Evolutionary conservation across 2,888 invertebrate genomes (phyloP).

Genomic region (Stictocephala bisonia): DNA sequence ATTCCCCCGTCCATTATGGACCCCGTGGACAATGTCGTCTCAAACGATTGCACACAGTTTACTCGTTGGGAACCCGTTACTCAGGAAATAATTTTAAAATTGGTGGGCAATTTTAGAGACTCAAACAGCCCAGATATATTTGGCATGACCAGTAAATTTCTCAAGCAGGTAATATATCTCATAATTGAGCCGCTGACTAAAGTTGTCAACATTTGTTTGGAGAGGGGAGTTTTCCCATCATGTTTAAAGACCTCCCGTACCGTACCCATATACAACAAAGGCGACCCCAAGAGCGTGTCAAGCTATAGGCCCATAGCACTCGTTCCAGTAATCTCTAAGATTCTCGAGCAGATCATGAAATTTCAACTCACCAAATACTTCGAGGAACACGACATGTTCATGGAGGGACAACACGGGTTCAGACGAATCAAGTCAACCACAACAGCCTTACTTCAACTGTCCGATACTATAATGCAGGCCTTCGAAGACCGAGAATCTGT

Average conservation of each 20-base stretch:
- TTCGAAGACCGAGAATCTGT: not conserved
- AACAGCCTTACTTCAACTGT: not conserved
- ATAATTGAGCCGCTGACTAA: not conserved
- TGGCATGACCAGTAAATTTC: not conserved
- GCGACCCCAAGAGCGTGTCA: not conserved
- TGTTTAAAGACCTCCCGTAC: not conserved
- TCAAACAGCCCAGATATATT: not conserved
- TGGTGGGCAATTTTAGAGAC: not conserved
- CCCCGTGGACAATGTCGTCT: not conserved
- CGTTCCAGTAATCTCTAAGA: not conserved
- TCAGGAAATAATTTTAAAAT: too few relatives aligned
- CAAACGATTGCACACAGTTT: not conserved
- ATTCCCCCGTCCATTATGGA: not conserved
- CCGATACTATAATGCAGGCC: not conserved
- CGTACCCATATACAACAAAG: not conserved
- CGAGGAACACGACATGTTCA: not conserved
- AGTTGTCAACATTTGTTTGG: not conserved
- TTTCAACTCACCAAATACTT: not conserved
- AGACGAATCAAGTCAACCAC: not conserved
- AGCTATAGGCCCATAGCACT: constrained; percentile 3
- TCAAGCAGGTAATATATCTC: not conserved
- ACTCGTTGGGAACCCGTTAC: not conserved
- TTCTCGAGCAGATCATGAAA: not conserved
- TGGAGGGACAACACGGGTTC: not conserved
- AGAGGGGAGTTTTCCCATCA: not conserved